Evolutionary conservation across 2,797 vertebrate genomes (phyloP), one percentile per base, ranked within the genome.

Genomic region (Falco peregrinus): DNA sequence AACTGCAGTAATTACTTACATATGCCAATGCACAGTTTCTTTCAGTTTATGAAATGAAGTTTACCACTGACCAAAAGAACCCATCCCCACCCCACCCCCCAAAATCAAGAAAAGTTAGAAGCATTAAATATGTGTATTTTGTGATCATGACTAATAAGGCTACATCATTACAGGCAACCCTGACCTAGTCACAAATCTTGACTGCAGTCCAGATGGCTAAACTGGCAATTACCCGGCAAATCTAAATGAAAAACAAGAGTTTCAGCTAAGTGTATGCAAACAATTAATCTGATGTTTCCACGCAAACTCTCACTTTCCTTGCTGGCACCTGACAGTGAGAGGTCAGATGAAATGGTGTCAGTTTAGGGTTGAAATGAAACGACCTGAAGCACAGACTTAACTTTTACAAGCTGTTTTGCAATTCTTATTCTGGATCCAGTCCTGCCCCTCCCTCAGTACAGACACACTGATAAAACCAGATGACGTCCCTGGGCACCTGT

Each of bases 401-500:
- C 56, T 75, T 74, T 57, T 51, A 81, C 76, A 73, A 91, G 82
- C 51, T 63, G 57, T 4, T 94, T 60, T 92, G 90, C 79, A 94
- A 59, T 81, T 91, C 90, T 83, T 13, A 35, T 51, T 56, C 69
- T 80, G 80, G 65, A 80, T 16, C 48, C 3, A 4, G 48, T 51
- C 60, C 89, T 88, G 93, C 65, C 39, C 51, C 35, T 81, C 35
- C 45, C 48, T 57, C 10, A 0, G 11, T 7, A 11, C 68, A 74
- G 77, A 77, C 50, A 54, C 3, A 4, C 90, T 87, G 96, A 95
- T 84, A 92, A 91, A 79, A 51, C 45, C 76, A 93, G 92, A 54
- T 92, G 77, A 93, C 59, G 33, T 93, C 96, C 90, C 94, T 41
- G 83, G 90, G 87, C 63, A 96, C 90, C 87, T 57, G 45, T 35